Evolutionary conservation across 2,113 vertebrate species (phyloP).

Genomic region (Natator depressus): DNA sequence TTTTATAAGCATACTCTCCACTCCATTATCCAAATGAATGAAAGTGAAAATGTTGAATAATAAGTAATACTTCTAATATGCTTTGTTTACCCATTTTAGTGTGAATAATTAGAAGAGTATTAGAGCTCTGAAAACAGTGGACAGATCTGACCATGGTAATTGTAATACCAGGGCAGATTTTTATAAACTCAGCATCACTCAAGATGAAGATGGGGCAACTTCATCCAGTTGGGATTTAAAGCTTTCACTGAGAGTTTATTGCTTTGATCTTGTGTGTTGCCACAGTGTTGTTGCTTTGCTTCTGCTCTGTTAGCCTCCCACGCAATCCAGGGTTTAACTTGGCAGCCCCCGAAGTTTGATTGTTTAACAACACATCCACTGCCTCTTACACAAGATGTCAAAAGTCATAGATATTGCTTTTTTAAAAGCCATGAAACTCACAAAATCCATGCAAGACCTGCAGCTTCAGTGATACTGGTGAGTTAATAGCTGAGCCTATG

Average conservation of each 20-base stretch:
- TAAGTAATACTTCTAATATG: not conserved
- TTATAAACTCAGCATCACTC: not conserved
- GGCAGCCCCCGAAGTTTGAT: not conserved
- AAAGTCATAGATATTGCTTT: conserved; percentile 34
- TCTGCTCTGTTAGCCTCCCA: not conserved
- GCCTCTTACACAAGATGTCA: conserved; percentile 64
- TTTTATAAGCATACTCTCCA: too few relatives aligned
- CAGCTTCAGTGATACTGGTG: not conserved
- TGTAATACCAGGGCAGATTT: not conserved
- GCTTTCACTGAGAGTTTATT: not conserved
- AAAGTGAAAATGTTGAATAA: not conserved
- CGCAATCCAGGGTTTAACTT: conserved; percentile 24
- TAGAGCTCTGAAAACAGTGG: not conserved
- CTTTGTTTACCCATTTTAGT: not conserved
- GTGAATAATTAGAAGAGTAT: not conserved
- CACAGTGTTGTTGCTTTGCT: not conserved
- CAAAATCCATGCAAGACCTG: conserved; percentile 8
- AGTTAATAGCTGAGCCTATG: not conserved
- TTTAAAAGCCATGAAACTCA: not conserved
- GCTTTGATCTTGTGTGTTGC: not conserved
- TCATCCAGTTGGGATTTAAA: not conserved
- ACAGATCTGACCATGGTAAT: not conserved
- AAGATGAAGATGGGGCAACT: not conserved
- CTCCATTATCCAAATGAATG: too few relatives aligned
- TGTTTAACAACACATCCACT: conserved; percentile 61